Evolutionary conservation across 92 coral and sea anemone genomes (phyloP).

Genomic region (Bergia puertoricense): DNA sequence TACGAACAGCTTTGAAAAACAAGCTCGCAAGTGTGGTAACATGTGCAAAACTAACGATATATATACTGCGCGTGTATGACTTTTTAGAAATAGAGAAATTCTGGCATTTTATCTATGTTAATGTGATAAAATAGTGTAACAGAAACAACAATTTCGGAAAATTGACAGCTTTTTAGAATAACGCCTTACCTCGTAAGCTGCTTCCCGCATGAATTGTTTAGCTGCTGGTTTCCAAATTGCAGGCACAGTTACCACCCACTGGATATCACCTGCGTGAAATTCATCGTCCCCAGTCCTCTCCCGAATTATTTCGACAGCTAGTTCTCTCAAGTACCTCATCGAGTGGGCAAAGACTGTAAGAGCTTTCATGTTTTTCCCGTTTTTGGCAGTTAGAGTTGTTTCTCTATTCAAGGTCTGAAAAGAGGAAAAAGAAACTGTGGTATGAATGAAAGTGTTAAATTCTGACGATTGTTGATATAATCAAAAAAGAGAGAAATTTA

Average conservation of each 20-base stretch:
- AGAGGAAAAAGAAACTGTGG: not conserved
- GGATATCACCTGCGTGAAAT: constrained; percentile 19
- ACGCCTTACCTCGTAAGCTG: constrained; percentile 29
- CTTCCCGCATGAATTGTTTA: constrained; percentile 35
- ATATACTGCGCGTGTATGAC: too few species aligned
- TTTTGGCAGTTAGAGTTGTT: constrained; percentile 22
- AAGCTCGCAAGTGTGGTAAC: not conserved
- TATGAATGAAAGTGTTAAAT: not conserved
- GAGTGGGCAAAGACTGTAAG: constrained; percentile 16
- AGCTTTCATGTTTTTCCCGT: not conserved
- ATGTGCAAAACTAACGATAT: too few species aligned
- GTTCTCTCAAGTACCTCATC: constrained; percentile 27
- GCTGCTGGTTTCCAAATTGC: constrained; percentile 46
- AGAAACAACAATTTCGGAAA: not conserved
- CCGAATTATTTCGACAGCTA: constrained; percentile 17
- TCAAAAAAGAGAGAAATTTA: not conserved
- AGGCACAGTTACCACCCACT: constrained; percentile 44
- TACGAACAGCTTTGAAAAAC: too few species aligned
- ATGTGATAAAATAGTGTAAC: not conserved
- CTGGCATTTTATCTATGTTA: too few species aligned
- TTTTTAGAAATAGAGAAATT: too few species aligned
- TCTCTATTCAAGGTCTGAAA: constrained; percentile 10
- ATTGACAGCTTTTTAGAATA: not conserved
- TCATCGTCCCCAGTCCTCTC: not conserved
- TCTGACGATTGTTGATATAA: not conserved